phyloP scores from a whole-genome alignment of 2,113 vertebrate species.

The Diadophis punctatus region DNA sequence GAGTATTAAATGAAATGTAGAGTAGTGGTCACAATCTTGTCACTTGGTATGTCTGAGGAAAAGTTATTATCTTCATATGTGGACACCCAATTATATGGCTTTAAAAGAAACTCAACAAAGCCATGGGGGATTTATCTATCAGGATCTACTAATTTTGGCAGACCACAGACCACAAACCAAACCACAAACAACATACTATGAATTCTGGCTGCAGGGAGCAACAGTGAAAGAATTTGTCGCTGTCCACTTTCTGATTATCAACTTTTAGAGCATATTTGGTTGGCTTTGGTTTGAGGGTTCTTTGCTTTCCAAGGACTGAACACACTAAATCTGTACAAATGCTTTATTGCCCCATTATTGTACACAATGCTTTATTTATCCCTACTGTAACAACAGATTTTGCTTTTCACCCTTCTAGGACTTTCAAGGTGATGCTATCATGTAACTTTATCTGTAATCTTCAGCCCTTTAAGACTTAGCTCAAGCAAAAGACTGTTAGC shows the following conservation, averaged over 20 bases:
- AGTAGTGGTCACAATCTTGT: background rate
- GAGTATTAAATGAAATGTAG: too few relatives aligned
- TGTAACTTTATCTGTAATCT: background rate
- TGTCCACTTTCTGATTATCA: background rate
- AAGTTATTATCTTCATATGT: background rate
- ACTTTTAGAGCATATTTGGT: background rate
- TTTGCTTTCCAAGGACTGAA: too few relatives aligned
- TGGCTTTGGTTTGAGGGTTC: background rate
- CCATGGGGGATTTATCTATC: background rate
- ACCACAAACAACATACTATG: background rate
- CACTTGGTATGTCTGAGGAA: background rate
- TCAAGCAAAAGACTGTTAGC: background rate
- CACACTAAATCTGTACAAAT: too few relatives aligned
- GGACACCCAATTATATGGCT: background rate
- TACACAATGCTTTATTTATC: background rate
- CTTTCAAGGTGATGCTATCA: background rate
- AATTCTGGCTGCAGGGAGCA: background rate
- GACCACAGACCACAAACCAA: background rate
- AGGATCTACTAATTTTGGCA: background rate
- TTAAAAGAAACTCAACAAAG: background rate
- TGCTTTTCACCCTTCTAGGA: background rate
- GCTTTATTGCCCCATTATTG: too few relatives aligned
- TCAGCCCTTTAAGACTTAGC: background rate
- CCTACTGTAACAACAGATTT: background rate
- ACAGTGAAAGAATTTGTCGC: background rate